Evolutionary conservation across 2,797 vertebrate species (phyloP).

Genomic region (Muraenolepis orangiensis): DNA sequence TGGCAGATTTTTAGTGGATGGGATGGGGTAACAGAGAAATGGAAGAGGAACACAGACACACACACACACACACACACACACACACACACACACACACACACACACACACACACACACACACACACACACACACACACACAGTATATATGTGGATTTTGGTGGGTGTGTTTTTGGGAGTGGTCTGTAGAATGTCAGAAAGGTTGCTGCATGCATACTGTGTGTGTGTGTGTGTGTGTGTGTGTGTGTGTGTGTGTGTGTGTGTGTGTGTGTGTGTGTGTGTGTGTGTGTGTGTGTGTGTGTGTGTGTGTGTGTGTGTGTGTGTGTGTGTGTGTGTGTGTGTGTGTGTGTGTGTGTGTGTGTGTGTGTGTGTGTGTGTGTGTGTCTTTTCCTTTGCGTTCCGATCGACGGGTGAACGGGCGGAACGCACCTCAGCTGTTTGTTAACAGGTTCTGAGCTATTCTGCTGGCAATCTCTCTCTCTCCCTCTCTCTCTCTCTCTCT

Average conservation of each 20-base stretch:
- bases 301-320: no score
- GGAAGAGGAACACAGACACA: not conserved
- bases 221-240: not conserved
- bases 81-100: conserved; percentile 2
- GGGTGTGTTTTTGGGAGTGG: conserved; percentile 16
- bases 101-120: not conserved
- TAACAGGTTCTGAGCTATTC: not conserved
- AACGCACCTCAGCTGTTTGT: not conserved
- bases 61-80: not conserved
- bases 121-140: conserved; percentile 1
- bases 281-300: not conserved
- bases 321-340: not conserved
- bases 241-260: not conserved
- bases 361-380: not conserved
- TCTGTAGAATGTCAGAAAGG: conserved; percentile 6
- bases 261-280: not conserved
- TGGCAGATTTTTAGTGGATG: not conserved
- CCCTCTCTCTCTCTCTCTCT: no score
- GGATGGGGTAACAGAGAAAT: conserved; percentile 1
- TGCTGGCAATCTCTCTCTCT: no score
- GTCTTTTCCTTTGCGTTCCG: not conserved
- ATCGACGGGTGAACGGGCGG: not conserved
- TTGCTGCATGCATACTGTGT: not conserved
- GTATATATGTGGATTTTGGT: conserved; percentile 14
- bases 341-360: not conserved